Conservation (phyloP, 2,888 invertebrate genomes). For the Muschampia plurimacula region DNA sequence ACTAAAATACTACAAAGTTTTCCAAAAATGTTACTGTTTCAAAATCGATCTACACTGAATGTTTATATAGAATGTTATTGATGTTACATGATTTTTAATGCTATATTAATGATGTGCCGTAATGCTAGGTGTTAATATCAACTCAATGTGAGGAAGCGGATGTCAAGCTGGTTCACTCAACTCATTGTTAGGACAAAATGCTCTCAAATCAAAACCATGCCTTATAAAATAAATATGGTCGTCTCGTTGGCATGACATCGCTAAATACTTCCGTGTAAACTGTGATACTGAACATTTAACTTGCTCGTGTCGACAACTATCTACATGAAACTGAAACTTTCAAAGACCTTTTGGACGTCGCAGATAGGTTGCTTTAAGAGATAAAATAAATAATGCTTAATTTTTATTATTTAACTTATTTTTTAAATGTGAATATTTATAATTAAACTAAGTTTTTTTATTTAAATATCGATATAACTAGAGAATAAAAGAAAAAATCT, state of each 20-base stretch:
- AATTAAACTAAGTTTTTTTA: conserved; percentile 9
- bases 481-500: conserved; percentile 24
- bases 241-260: conserved; percentile 80
- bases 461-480: conserved; percentile 17
- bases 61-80: conserved; percentile 9
- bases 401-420: neutral
- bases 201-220: conserved; percentile 72
- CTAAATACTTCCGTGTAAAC: conserved; percentile 45
- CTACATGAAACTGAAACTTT: conserved; percentile 59
- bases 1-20: conserved; percentile 8
- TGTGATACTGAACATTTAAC: conserved; percentile 15
- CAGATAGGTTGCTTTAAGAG: conserved; percentile 64
- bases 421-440: conserved; percentile 4
- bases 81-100: conserved; percentile 22
- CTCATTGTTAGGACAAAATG: conserved; percentile 68
- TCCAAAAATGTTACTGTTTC: conserved; percentile 13
- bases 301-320: conserved; percentile 51
- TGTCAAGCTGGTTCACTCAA: conserved; percentile 54
- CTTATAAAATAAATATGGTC: conserved; percentile 57
- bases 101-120: conserved; percentile 44
- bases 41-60: conserved; percentile 2
- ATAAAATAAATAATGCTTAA: conserved; percentile 46
- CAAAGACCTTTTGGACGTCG: conserved; percentile 71
- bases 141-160: conserved; percentile 61
- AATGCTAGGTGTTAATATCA: conserved; percentile 44